A percentile compares a stretch with the other conserved stretches of the same genome.
Conservation (phyloP, 2,888 invertebrate species). For the Phrixothrix hirtus region DNA sequence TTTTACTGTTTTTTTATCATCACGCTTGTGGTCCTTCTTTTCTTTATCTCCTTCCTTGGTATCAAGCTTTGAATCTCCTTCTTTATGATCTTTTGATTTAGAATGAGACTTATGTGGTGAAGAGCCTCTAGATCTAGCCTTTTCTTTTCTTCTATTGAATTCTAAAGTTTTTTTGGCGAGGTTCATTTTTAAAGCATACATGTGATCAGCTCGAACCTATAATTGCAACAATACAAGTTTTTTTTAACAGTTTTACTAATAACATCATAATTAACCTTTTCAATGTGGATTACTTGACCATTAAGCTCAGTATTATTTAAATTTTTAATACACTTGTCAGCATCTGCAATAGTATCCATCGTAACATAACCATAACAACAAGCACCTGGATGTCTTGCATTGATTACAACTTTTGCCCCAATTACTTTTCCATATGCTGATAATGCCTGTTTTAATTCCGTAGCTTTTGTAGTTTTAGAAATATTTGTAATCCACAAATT, state of each 20-base stretch:
- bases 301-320: slow-evolving; percentile 92
- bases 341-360: slow-evolving; percentile 88
- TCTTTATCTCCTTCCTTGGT: slow-evolving; percentile 10
- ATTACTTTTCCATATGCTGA: slow-evolving; percentile 93
- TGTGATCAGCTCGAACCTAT: slow-evolving; percentile 51
- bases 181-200: slow-evolving; percentile 45
- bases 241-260: too few relatives aligned
- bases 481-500: slow-evolving; percentile 96
- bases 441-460: slow-evolving; percentile 90
- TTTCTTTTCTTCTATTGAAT: too few relatives aligned
- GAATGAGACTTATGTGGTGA: slow-evolving; percentile 6
- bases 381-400: slow-evolving; percentile 89
- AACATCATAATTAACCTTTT: slow-evolving; percentile 69
- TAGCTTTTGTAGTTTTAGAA: slow-evolving; percentile 87
- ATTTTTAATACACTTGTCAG: slow-evolving; percentile 86
- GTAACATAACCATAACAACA: slow-evolving; percentile 96
- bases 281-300: slow-evolving; percentile 92
- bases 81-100: slow-evolving; percentile 16
- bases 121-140: too few relatives aligned
- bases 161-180: too few relatives aligned
- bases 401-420: slow-evolving; percentile 95
- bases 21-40: slow-evolving; percentile 33
- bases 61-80: slow-evolving; percentile 30
- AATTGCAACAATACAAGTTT: slow-evolving; percentile 30
- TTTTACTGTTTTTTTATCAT: slow-evolving; percentile 20